Evolutionary conservation across 2,888 invertebrate genomes (phyloP).

Genomic region (Minunthozetes semirufus): DNA sequence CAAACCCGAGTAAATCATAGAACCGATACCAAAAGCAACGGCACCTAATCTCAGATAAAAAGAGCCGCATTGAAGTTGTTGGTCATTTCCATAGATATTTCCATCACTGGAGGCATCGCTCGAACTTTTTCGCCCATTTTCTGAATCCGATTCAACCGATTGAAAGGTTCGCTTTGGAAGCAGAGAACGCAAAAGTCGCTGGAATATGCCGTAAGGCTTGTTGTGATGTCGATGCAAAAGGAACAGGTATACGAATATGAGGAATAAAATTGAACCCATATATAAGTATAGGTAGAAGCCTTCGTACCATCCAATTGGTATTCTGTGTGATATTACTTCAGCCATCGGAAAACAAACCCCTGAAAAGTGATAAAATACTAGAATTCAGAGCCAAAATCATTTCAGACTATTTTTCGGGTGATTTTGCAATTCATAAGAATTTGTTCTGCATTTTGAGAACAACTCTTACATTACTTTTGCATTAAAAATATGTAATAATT

Average conservation of each 20-base stretch:
- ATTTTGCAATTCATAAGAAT: not conserved
- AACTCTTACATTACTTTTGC: not conserved
- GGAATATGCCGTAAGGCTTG: constrained; percentile 33
- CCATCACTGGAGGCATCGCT: not conserved
- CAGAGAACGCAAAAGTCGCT: not conserved
- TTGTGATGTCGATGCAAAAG: constrained; percentile 42
- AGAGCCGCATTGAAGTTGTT: constrained; percentile 68
- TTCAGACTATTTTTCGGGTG: not conserved
- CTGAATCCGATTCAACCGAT: not conserved
- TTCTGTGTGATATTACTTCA: constrained; percentile 87
- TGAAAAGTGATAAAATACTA: constrained; percentile 45
- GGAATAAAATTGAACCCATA: constrained; percentile 75
- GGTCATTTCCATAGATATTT: constrained; percentile 26
- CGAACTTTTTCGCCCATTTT: not conserved
- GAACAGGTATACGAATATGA: constrained; percentile 67
- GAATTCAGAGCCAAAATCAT: not conserved
- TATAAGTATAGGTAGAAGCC: constrained; percentile 80
- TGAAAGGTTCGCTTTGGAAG: not conserved
- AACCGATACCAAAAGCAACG: constrained; percentile 89
- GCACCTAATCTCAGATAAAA: constrained; percentile 89
- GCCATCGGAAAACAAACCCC: constrained; percentile 92
- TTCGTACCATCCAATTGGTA: constrained; percentile 88
- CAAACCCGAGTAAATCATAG: constrained; percentile 92
- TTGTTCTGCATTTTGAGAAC: not conserved
- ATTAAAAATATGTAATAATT: not conserved